Evolutionary conservation across 2,888 invertebrate species (phyloP).

Genomic region (Eupithecia insigniata): DNA sequence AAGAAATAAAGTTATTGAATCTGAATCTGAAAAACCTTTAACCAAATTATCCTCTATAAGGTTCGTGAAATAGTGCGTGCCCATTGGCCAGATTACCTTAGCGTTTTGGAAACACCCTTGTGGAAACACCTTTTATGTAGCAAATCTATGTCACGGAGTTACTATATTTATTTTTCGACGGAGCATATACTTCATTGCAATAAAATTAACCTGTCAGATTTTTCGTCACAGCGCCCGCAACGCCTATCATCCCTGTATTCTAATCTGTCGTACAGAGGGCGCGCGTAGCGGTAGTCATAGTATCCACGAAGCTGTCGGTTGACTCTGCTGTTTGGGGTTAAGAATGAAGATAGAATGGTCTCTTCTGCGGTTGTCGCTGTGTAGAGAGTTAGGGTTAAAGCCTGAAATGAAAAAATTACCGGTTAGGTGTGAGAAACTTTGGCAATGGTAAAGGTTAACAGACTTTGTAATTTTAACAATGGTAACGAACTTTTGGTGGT

Average conservation of each 20-base stretch:
- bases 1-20: too few species aligned
- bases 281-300: slow-evolving; percentile 66
- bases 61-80: background rate
- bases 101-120: too few species aligned
- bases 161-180: too few species aligned
- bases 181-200: background rate
- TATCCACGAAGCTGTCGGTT: slow-evolving; percentile 71
- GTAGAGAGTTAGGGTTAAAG: slow-evolving; percentile 44
- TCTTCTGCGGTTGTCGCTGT: slow-evolving; percentile 55
- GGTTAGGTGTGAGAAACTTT: background rate
- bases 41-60: too few species aligned
- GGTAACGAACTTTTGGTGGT: background rate
- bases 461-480: background rate
- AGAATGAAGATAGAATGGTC: slow-evolving; percentile 63
- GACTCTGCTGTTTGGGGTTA: slow-evolving; percentile 52
- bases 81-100: too few species aligned
- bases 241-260: slow-evolving; percentile 57
- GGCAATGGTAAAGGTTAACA: background rate
- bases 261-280: slow-evolving; percentile 65
- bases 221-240: slow-evolving; percentile 67
- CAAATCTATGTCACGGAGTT: background rate
- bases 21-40: too few species aligned
- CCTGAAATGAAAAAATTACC: slow-evolving; percentile 57
- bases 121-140: too few species aligned
- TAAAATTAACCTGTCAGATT: slow-evolving; percentile 41